Conservation (phyloP, 1,140 invertebrate genomes). For the Contarinia nasturtii region DNA sequence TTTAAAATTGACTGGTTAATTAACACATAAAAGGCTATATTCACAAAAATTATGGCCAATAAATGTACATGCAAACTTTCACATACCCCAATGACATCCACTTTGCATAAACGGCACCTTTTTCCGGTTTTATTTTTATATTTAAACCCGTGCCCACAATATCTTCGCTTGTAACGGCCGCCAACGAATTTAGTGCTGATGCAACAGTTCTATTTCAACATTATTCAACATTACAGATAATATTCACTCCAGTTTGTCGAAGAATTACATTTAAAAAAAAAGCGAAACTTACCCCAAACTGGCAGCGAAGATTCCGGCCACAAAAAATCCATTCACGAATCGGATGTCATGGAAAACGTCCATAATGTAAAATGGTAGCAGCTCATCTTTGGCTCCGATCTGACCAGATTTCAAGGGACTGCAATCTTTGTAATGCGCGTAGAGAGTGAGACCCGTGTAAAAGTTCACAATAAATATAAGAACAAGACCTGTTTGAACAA, state of each 20-base stretch:
- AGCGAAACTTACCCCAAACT: slow-evolving; percentile 32
- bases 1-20: slow-evolving; percentile 9
- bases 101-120: slow-evolving; percentile 35
- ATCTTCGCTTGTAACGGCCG: slow-evolving; percentile 80
- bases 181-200: slow-evolving; percentile 74
- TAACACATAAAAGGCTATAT: background rate
- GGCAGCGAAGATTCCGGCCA: slow-evolving; percentile 55
- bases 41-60: no score
- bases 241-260: no score
- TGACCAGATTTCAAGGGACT: slow-evolving; percentile 45
- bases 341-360: slow-evolving; percentile 46
- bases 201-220: slow-evolving; percentile 60
- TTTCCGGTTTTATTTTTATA: slow-evolving; percentile 44
- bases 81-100: slow-evolving; percentile 20
- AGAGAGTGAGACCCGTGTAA: slow-evolving; percentile 67
- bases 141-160: slow-evolving; percentile 48
- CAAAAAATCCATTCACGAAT: slow-evolving; percentile 73
- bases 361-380: slow-evolving; percentile 72
- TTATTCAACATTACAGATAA: background rate
- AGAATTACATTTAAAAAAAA: slow-evolving; percentile 5
- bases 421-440: slow-evolving; percentile 59
- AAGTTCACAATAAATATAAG: slow-evolving; percentile 48
- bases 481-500: slow-evolving; percentile 14
- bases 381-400: slow-evolving; percentile 46
- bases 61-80: background rate